phyloP scores from a whole-genome alignment of 2,113 vertebrate genomes.

The Hippocampus barbouri region DNA sequence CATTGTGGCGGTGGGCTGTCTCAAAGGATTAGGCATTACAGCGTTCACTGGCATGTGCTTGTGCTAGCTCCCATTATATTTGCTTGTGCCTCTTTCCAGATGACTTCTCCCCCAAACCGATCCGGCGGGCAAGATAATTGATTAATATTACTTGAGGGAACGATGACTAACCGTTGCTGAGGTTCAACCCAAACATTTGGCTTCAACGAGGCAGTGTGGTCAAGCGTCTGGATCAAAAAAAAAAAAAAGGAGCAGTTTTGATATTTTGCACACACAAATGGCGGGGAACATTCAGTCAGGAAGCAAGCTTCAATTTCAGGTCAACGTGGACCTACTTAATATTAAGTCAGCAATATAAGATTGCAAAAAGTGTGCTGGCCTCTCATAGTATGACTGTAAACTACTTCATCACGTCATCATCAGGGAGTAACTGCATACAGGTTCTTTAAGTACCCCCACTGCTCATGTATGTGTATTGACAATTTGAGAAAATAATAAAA shows the following conservation, averaged over 20 bases:
- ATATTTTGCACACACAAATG: slow-evolving; percentile 37
- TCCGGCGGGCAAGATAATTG: slow-evolving; percentile 75
- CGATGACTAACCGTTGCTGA: slow-evolving; percentile 74
- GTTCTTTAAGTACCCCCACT: background rate
- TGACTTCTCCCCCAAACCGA: slow-evolving; percentile 76
- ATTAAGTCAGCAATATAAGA: background rate
- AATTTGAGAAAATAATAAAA: background rate
- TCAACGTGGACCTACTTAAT: background rate
- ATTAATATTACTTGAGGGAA: slow-evolving; percentile 80
- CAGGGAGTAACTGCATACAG: background rate
- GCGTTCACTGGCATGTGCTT: slow-evolving; percentile 73
- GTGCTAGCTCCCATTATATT: slow-evolving; percentile 72
- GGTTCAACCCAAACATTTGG: slow-evolving; percentile 64
- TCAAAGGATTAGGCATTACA: slow-evolving; percentile 77
- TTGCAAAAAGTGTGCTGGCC: background rate
- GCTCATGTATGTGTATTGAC: background rate
- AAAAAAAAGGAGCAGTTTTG: slow-evolving; percentile 25
- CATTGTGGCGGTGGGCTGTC: slow-evolving; percentile 76
- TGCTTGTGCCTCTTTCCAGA: slow-evolving; percentile 78
- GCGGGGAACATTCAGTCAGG: slow-evolving; percentile 30
- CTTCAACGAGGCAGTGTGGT: slow-evolving; percentile 49
- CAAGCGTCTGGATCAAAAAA: slow-evolving; percentile 44
- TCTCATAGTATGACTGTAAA: background rate
- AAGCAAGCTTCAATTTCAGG: slow-evolving; percentile 24
- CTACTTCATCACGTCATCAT: background rate